Percentiles rank a stretch among this genome's conserved stretches.
Evolutionary conservation across 37 sponge, comb jelly and placozoan species (phyloP).

Genomic region (Cliona cf. orientalis): DNA sequence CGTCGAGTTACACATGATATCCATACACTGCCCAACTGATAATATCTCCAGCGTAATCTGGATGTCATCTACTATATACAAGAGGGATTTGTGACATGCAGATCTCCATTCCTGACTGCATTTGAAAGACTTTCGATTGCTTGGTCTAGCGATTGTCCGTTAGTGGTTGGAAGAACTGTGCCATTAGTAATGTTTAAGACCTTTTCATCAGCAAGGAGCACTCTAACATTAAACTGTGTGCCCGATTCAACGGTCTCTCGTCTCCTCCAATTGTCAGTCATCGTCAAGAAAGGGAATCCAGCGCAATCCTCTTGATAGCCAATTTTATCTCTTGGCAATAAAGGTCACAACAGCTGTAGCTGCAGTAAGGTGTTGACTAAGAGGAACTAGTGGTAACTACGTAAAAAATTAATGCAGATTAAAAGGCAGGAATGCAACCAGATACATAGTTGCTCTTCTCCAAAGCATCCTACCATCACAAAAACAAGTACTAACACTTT

Average conservation of each 20-base stretch:
- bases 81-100: neutral
- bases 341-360: neutral
- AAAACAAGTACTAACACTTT: no score
- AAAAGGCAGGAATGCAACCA: neutral
- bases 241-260: neutral
- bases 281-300: slow-evolving; percentile 38
- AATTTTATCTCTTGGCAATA: slow-evolving; percentile 17
- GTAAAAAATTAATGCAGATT: neutral
- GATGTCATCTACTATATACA: neutral
- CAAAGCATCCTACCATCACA: slow-evolving; percentile 28
- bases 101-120: slow-evolving; percentile 4
- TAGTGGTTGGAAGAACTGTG: neutral
- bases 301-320: slow-evolving; percentile 10
- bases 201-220: slow-evolving; percentile 26
- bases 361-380: neutral
- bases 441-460: neutral
- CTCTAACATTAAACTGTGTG: neutral
- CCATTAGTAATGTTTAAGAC: slow-evolving; percentile 24
- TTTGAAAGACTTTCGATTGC: neutral
- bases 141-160: neutral
- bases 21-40: neutral
- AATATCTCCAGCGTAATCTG: neutral
- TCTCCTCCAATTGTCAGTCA: neutral
- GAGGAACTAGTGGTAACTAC: neutral
- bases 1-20: no score